These are phyloP conservation scores for Podotricha telesiphe DNA, from an alignment of 2,888 invertebrate species.

Conservation along the genomic window DNA sequence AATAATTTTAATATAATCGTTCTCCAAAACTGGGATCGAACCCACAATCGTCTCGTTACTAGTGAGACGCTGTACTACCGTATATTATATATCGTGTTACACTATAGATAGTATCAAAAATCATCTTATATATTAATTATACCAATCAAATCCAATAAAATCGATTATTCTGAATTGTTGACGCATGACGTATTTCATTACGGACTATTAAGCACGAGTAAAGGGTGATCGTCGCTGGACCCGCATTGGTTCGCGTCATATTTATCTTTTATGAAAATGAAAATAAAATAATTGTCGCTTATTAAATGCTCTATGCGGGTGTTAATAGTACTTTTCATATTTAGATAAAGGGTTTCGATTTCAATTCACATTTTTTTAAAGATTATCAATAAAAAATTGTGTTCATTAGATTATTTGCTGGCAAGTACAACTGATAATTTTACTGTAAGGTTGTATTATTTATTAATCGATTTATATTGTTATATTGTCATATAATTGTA, in stretches of 20 bases:
- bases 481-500: no score
- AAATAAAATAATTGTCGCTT: conserved; percentile 79
- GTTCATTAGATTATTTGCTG: no score
- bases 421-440: no score
- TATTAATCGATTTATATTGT: no score
- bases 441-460: no score
- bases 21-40: no score
- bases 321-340: conserved; percentile 44
- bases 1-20: no score
- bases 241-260: conserved; percentile 66
- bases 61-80: no score
- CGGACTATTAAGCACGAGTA: conserved; percentile 59
- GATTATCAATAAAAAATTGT: neutral
- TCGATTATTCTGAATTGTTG: conserved; percentile 38
- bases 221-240: conserved; percentile 77
- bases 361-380: conserved; percentile 23
- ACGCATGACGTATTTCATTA: conserved; percentile 52
- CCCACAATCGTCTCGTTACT: no score
- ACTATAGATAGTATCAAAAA: conserved; percentile 10
- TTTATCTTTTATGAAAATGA: conserved; percentile 76
- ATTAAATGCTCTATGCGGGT: conserved; percentile 77
- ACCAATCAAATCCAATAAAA: conserved; percentile 44
- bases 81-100: neutral
- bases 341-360: conserved; percentile 42
- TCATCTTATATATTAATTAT: conserved; percentile 22